Evolutionary conservation across 2,888 invertebrate genomes (phyloP).

Genomic region (Oscheius sp.): DNA sequence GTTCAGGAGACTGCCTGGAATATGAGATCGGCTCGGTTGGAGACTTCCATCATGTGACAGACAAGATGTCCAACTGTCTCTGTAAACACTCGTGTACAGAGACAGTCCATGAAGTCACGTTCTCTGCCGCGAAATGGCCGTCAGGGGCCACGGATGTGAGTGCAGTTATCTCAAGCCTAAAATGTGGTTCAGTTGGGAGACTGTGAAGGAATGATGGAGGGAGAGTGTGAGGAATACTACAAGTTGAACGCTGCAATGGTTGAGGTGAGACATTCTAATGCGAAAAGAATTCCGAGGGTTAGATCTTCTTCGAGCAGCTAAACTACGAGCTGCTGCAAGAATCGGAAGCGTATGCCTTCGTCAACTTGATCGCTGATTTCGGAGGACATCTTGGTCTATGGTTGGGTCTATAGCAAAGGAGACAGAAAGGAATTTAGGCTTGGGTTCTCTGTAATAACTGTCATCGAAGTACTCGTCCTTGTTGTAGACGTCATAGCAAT

Average conservation of each 20-base stretch:
- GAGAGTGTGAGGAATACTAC: constrained; percentile 63
- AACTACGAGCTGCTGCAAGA: constrained; percentile 63
- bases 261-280: constrained; percentile 38
- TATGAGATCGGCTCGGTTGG: constrained; percentile 56
- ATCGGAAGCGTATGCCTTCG: constrained; percentile 60
- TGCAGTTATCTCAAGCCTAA: neutral
- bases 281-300: neutral
- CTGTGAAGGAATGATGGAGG: constrained; percentile 63
- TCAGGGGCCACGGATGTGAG: constrained; percentile 61
- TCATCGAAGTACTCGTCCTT: constrained; percentile 69
- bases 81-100: constrained; percentile 61
- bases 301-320: constrained; percentile 64
- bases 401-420: constrained; percentile 47
- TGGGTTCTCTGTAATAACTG: constrained; percentile 69
- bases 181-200: constrained; percentile 58
- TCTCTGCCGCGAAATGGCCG: constrained; percentile 63
- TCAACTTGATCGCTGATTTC: constrained; percentile 64
- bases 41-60: constrained; percentile 63
- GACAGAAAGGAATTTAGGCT: neutral
- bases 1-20: constrained; percentile 56
- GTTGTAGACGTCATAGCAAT: constrained; percentile 46
- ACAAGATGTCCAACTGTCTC: constrained; percentile 55
- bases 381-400: constrained; percentile 64
- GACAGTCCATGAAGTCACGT: constrained; percentile 56
- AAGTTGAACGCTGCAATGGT: constrained; percentile 63